Percentiles rank a stretch among this genome's conserved stretches.
Conservation (phyloP, 2,888 invertebrate species). For the Leptarthrus brevirostris region DNA sequence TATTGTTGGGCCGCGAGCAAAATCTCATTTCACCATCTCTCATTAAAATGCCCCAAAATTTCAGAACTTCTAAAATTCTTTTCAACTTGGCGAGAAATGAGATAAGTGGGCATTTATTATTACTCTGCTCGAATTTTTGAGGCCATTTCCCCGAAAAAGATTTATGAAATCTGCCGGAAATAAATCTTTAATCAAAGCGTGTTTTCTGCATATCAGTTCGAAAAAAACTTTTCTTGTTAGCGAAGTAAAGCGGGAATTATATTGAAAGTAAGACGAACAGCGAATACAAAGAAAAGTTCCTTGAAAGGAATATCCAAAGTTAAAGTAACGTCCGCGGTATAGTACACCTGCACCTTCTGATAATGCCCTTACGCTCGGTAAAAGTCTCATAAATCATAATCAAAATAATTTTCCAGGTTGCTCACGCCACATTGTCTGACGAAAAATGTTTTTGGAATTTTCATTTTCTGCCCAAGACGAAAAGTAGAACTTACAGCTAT, state of each 20-base stretch:
- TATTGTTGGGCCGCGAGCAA: no score
- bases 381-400: conserved; percentile 40
- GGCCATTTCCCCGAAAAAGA: no score
- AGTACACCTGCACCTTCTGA: conserved; percentile 19
- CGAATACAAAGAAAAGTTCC: not conserved
- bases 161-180: conserved; percentile 23
- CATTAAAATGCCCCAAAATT: no score
- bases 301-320: conserved; percentile 9
- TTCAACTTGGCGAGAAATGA: no score
- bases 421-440: conserved; percentile 15
- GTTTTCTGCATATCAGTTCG: conserved; percentile 23
- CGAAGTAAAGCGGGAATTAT: not conserved
- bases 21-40: no score
- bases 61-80: no score
- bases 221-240: conserved; percentile 35
- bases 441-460: conserved; percentile 30
- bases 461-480: conserved; percentile 22
- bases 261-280: conserved; percentile 29
- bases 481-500: conserved; percentile 6
- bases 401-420: conserved; percentile 30
- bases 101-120: no score
- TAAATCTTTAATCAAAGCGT: conserved; percentile 16
- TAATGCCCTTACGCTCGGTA: not conserved
- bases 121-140: no score
- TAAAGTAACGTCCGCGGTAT: conserved; percentile 4